Percentiles rank a stretch among this genome's conserved stretches.
Evolutionary conservation across 2,888 invertebrate genomes (phyloP).

Genomic region (Ormyrus rosae): DNA sequence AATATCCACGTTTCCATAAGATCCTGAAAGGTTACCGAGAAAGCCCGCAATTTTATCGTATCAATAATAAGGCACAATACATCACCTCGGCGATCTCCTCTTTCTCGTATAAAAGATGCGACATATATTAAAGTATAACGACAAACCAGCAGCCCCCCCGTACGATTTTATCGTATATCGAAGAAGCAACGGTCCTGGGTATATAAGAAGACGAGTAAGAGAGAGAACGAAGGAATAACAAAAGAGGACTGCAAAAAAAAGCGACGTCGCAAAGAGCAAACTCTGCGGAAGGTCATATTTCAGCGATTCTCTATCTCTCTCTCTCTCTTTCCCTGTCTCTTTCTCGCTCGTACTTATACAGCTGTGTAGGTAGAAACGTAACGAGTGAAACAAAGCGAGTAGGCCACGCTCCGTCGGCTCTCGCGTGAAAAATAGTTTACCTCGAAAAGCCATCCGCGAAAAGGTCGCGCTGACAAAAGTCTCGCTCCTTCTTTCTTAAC

Average conservation of each 20-base stretch:
- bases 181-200: not conserved
- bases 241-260: not conserved
- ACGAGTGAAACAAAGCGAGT: slow-evolving; percentile 11
- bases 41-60: slow-evolving; percentile 14
- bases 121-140: slow-evolving; percentile 41
- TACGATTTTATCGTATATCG: slow-evolving; percentile 30
- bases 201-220: slow-evolving; percentile 5
- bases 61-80: slow-evolving; percentile 42
- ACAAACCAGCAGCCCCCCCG: not conserved
- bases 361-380: not conserved
- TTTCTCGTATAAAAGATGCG: slow-evolving; percentile 7
- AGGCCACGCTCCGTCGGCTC: not conserved
- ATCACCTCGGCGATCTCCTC: slow-evolving; percentile 8
- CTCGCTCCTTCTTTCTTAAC: not conserved
- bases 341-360: not conserved
- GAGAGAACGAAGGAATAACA: not conserved
- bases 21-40: too few species aligned
- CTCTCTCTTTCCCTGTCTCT: not conserved
- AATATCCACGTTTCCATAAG: too few species aligned
- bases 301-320: not conserved
- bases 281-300: slow-evolving; percentile 38
- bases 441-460: not conserved
- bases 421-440: slow-evolving; percentile 25
- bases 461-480: slow-evolving; percentile 4
- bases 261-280: not conserved